Evolutionary conservation across 2,113 vertebrate genomes (phyloP).

Genomic region (Albula goreensis): DNA sequence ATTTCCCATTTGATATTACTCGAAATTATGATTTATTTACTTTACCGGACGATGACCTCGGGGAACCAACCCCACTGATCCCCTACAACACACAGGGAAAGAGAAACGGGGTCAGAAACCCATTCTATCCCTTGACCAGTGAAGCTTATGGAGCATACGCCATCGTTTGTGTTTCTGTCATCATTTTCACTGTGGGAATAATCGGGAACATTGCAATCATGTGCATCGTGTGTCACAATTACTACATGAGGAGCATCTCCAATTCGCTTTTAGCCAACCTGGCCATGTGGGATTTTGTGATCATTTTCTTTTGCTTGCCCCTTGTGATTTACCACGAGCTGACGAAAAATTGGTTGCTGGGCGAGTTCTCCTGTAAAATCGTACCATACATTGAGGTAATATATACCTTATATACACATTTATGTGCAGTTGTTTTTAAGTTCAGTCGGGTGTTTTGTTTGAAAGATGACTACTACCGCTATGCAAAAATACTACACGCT

Average conservation of each 20-base stretch:
- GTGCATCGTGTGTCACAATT: constrained; percentile 97
- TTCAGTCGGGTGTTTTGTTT: neutral
- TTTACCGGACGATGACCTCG: constrained; percentile 40
- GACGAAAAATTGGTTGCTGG: constrained; percentile 91
- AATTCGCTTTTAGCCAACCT: constrained; percentile 94
- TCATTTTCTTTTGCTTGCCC: constrained; percentile 93
- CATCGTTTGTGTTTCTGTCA: constrained; percentile 75
- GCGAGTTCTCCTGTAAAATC: constrained; percentile 93
- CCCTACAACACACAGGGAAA: constrained; percentile 54
- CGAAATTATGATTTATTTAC: constrained; percentile 48
- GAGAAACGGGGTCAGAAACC: constrained; percentile 76
- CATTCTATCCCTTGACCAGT: constrained; percentile 86
- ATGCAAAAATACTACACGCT: no score
- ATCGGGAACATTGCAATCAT: constrained; percentile 92
- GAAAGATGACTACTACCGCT: neutral
- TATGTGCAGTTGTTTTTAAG: neutral
- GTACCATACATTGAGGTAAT: constrained; percentile 96
- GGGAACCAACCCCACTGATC: constrained; percentile 51
- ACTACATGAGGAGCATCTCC: constrained; percentile 97
- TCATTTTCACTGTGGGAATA: constrained; percentile 88
- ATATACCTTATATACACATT: neutral
- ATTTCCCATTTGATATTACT: constrained; percentile 29
- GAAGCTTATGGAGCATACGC: constrained; percentile 86
- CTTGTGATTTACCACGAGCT: constrained; percentile 91
- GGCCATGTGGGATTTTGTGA: constrained; percentile 94